Percentiles rank a stretch among this genome's conserved stretches.
Conservation (phyloP, 1,140 invertebrate genomes). For the Araneus ventricosus region DNA sequence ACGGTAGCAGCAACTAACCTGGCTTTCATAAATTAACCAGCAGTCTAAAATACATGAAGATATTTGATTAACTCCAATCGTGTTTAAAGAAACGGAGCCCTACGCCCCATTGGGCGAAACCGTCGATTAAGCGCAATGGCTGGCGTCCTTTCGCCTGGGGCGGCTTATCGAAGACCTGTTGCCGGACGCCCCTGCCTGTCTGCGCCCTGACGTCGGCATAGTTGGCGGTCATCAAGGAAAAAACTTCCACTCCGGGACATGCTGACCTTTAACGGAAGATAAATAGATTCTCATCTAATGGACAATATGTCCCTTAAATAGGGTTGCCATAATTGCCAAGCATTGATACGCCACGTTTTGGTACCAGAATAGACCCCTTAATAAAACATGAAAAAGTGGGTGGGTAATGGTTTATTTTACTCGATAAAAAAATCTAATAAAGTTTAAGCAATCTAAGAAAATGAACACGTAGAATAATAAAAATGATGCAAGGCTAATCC, state of each 20-base stretch:
- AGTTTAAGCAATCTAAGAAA: too few relatives aligned
- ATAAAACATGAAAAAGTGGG: too few relatives aligned
- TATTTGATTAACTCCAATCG: background rate
- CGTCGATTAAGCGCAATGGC: background rate
- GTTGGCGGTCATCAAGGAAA: background rate
- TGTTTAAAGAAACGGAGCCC: background rate
- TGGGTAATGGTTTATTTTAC: too few relatives aligned
- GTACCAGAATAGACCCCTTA: too few relatives aligned
- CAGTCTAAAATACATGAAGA: background rate
- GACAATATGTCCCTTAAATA: too few relatives aligned
- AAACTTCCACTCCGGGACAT: background rate
- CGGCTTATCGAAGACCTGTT: background rate
- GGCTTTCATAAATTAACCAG: too few relatives aligned
- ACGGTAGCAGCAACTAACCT: too few relatives aligned
- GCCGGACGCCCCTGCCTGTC: background rate
- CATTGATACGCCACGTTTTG: too few relatives aligned
- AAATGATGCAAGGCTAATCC: too few relatives aligned
- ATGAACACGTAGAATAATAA: too few relatives aligned
- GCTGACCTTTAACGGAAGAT: background rate
- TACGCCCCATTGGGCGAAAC: background rate
- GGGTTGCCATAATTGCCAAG: too few relatives aligned
- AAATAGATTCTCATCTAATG: background rate
- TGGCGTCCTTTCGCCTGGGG: background rate
- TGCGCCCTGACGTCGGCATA: background rate
- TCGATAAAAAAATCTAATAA: too few relatives aligned